Base-by-base conservation (phyloP, 2,113 vertebrate genomes). In the Sialia sialis region DNA sequence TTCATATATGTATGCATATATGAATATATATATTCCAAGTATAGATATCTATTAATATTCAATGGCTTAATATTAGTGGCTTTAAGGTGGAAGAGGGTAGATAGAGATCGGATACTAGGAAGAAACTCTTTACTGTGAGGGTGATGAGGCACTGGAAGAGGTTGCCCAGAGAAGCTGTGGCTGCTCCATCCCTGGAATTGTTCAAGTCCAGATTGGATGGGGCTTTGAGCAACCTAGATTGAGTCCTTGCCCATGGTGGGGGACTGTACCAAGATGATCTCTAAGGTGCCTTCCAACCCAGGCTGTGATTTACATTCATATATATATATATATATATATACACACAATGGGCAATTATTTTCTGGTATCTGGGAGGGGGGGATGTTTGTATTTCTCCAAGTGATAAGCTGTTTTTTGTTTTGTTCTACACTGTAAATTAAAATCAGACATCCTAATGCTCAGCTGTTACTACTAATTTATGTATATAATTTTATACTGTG, bases 401-500 rank as follows among this genome's bases (percentile, higher is more conserved):
- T 80, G 29, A 48, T 63, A 87, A 88, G 39, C 25, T 86, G 48
- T 2, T 85, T 82, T 54, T 79, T 66, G 17, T 62, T 82, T 84
- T 88, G 43, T 81, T 84, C 46, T 91, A 51, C 49, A 72, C 23
- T 78, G 32, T 83, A 93, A 83, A 79, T 93, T 60, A 74, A 91
- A 87, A 90, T 60, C 36, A 70, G 63, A 91, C 25, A 54, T 66
- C 55, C 13, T 43, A 41, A 83, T 58, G 12, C 64, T 84, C 56
- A 68, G 26, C 54, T 87, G 12, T 79, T 89, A 54, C 51, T 92
- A 64, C 16, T 46, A 70, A 89, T 74, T 89, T 16, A 84, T 62
- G 14, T 63, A 29, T 77, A 77, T 60, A 23, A 4, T 74, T 95
- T 89, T 91, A 74, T 84, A 84, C 62, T 82, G 74, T 94, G 89